Conservation (phyloP, 2,113 vertebrate species). For the Ctenodactylus gundi region DNA sequence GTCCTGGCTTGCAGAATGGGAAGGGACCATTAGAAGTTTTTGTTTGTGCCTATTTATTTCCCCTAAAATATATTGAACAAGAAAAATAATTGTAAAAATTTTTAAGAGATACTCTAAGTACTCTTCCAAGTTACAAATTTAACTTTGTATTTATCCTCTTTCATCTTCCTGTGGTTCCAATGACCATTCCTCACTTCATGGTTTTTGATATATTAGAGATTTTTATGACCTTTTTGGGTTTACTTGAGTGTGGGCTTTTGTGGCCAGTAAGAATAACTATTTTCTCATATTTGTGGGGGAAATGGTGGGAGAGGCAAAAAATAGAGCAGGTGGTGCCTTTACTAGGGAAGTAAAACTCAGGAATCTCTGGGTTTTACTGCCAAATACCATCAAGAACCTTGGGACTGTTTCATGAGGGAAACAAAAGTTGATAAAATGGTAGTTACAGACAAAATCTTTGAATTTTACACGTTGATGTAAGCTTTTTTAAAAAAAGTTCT, state of each 20-base stretch:
- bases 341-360: background rate
- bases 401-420: background rate
- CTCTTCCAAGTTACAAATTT: background rate
- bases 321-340: background rate
- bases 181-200: background rate
- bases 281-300: background rate
- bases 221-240: background rate
- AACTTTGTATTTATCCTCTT: background rate
- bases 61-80: background rate
- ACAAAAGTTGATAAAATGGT: background rate
- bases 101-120: background rate
- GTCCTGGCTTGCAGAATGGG: constrained; percentile 5
- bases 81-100: background rate
- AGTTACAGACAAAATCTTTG: background rate
- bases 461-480: background rate
- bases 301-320: background rate
- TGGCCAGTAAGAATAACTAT: background rate
- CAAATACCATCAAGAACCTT: background rate
- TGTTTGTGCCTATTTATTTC: background rate
- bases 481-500: background rate
- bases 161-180: background rate
- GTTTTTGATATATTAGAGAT: background rate
- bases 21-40: background rate
- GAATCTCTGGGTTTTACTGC: too few species aligned
- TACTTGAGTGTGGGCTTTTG: background rate